Conservation (phyloP, 2,113 vertebrate genomes). For the Protobothrops mucrosquamatus region DNA sequence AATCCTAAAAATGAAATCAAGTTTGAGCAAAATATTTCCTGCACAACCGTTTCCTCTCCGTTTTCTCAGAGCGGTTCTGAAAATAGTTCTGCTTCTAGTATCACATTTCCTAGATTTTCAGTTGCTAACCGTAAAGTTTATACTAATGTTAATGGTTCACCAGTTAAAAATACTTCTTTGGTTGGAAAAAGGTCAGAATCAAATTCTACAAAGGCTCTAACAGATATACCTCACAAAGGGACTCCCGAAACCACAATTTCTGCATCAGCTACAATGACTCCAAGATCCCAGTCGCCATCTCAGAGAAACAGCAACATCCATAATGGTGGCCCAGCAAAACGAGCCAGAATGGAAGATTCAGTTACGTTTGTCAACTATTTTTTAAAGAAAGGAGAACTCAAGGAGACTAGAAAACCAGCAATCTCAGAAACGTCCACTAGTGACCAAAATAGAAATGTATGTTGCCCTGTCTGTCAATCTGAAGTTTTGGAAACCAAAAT, state of each 20-base stretch:
- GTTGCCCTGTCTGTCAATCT: constrained; percentile 83
- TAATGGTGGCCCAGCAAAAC: constrained; percentile 17
- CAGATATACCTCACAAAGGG: neutral
- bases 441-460: constrained; percentile 62
- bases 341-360: constrained; percentile 58
- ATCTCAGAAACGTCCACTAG: neutral
- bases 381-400: constrained; percentile 25
- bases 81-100: constrained; percentile 13
- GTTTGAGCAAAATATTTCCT: constrained; percentile 24
- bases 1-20: constrained; percentile 46
- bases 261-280: constrained; percentile 5
- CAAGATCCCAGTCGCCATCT: neutral
- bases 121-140: constrained; percentile 71
- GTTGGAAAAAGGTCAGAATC: constrained; percentile 14
- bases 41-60: neutral
- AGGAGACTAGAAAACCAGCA: neutral
- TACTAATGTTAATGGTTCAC: constrained; percentile 73
- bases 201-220: constrained; percentile 5
- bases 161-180: constrained; percentile 60
- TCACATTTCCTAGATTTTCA: constrained; percentile 67
- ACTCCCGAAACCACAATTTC: constrained; percentile 23
- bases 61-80: neutral
- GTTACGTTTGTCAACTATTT: constrained; percentile 60
- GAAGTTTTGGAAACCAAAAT: constrained; percentile 78
- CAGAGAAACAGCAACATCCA: constrained; percentile 12